Conservation (phyloP, 1,140 invertebrate species). For the Parasteatoda tepidariorum region DNA sequence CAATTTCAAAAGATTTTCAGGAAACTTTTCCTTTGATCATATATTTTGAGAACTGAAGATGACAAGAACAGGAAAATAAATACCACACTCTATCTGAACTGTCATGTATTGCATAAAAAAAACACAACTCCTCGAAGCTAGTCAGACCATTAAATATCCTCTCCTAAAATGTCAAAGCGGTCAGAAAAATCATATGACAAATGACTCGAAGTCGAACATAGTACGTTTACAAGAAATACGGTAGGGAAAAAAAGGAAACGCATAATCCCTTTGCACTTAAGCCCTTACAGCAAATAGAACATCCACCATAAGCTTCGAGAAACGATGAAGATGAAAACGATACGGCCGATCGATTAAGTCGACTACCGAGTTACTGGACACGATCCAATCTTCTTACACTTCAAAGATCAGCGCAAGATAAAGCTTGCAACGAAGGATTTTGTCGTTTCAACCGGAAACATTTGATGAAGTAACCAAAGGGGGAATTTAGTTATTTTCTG, state of each 20-base stretch:
- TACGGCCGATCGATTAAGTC: constrained; percentile 54
- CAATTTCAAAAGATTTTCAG: too few relatives aligned
- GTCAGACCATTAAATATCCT: constrained; percentile 9
- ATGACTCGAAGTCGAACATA: constrained; percentile 28
- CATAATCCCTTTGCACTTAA: constrained; percentile 44
- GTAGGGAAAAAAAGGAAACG: constrained; percentile 1
- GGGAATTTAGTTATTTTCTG: constrained; percentile 42
- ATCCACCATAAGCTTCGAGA: constrained; percentile 39
- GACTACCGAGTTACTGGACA: constrained; percentile 35
- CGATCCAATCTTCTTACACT: constrained; percentile 54
- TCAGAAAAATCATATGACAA: constrained; percentile 36
- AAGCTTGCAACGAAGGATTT: constrained; percentile 34
- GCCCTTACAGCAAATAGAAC: constrained; percentile 54
- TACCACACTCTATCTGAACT: background rate
- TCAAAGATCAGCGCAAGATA: constrained; percentile 39
- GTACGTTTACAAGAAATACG: constrained; percentile 45
- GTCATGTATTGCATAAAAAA: background rate
- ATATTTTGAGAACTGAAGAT: too few relatives aligned
- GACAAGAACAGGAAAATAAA: background rate
- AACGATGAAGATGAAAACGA: constrained; percentile 57
- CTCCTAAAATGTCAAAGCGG: constrained; percentile 33
- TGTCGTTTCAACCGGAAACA: constrained; percentile 48
- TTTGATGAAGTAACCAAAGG: constrained; percentile 46
- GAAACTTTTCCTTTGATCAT: too few relatives aligned
- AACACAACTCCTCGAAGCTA: background rate